phyloP scores from a whole-genome alignment of 2,888 invertebrate genomes.

The Neocrepidodera transversa region DNA sequence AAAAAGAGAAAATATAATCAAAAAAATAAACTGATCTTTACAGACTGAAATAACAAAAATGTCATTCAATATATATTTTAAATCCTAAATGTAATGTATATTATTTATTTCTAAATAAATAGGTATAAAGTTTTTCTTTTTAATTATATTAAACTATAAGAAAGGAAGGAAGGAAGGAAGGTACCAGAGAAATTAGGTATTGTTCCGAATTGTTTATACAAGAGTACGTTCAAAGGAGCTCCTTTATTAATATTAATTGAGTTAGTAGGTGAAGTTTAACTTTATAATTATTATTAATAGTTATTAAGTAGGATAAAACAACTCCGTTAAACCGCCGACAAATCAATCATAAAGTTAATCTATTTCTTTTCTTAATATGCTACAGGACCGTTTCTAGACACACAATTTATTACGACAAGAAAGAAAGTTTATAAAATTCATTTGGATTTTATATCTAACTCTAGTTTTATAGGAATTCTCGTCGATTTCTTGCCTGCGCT shows the following conservation, averaged over 20 bases:
- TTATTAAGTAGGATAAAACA: conserved; percentile 22
- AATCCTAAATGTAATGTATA: too few relatives aligned
- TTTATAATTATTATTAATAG: conserved; percentile 23
- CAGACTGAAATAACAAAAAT: too few relatives aligned
- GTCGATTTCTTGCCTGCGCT: conserved; percentile 3
- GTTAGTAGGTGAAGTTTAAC: conserved; percentile 23
- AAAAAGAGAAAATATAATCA: too few relatives aligned
- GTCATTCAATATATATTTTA: too few relatives aligned
- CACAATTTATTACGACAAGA: too few relatives aligned
- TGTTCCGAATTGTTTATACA: background rate
- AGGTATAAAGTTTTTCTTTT: too few relatives aligned
- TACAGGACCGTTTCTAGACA: conserved; percentile 8
- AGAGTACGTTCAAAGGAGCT: conserved; percentile 9
- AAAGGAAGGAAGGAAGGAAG: too few relatives aligned
- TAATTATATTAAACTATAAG: too few relatives aligned
- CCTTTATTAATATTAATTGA: conserved; percentile 20
- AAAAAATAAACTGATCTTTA: too few relatives aligned
- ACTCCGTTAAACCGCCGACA: conserved; percentile 18
- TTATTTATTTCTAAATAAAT: too few relatives aligned
- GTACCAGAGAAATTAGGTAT: background rate
- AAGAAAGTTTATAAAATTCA: too few relatives aligned
- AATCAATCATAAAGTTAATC: conserved; percentile 20
- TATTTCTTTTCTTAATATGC: conserved; percentile 9
- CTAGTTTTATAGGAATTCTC: conserved; percentile 2
- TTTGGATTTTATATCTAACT: too few relatives aligned